phyloP scores from a whole-genome alignment of 2,888 invertebrate species.

The Chymomyza procnemis region DNA sequence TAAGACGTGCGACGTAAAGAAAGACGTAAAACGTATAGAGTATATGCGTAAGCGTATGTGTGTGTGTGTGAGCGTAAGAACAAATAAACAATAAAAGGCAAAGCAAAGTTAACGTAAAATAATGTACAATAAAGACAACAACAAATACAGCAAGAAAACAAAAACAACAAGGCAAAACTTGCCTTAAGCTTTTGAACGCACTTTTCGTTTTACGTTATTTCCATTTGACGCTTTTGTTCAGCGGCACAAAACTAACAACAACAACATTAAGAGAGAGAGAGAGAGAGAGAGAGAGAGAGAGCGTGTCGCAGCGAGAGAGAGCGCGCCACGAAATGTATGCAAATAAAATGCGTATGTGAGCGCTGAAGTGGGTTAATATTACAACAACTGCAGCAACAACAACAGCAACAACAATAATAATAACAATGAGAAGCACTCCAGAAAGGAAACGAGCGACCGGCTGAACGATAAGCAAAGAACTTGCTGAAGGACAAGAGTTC shows the following conservation, averaged over 20 bases:
- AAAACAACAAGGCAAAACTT: neutral
- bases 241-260: constrained; percentile 12
- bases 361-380: constrained; percentile 70
- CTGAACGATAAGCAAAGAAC: constrained; percentile 1
- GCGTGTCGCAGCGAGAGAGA: constrained; percentile 15
- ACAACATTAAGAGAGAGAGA: constrained; percentile 14
- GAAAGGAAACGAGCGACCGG: constrained; percentile 42
- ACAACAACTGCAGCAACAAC: constrained; percentile 35
- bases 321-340: constrained; percentile 56
- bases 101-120: neutral
- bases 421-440: constrained; percentile 32
- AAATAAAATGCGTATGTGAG: constrained; percentile 69
- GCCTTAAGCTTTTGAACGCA: constrained; percentile 60
- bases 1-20: constrained; percentile 37
- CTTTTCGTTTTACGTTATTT: constrained; percentile 21
- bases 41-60: constrained; percentile 6
- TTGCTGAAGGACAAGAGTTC: constrained; percentile 59
- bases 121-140: neutral
- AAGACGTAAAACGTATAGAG: constrained; percentile 17
- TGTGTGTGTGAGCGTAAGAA: constrained; percentile 3
- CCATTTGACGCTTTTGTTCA: constrained; percentile 3
- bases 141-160: neutral
- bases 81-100: neutral
- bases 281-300: constrained; percentile 7
- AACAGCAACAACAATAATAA: constrained; percentile 16